Evolutionary conservation across 2,113 vertebrate species (phyloP), one percentile per base, ranked within the genome.

Genomic region (Petrocephalus zakoni): DNA sequence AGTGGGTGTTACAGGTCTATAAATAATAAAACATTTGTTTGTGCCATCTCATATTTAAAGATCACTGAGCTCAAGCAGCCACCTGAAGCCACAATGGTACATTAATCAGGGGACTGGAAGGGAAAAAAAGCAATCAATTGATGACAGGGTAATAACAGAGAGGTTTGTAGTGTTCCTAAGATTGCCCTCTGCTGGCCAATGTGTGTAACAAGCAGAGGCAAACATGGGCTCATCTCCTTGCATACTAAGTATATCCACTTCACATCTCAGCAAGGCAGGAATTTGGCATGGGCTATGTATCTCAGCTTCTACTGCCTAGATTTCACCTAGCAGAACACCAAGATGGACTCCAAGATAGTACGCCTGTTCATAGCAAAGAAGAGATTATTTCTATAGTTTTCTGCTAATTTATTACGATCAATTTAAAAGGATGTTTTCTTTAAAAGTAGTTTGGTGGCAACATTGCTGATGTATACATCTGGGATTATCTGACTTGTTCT

Each of bases 201-300:
- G 91, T 90, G 94, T 91, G 91, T 87, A 89, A 89, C 87, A 90
- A 91, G 91, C 90, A 87, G 89, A 89, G 88, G 88, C 89, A 88
- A 94, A 92, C 92, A 92, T 93, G 61, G 61, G 61, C 94, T 93
- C 91, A 89, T 89, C 85, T 89, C 89, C 90, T 89, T 90, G 92
- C 91, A 92, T 93, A 93, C 90, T 19, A 68, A 93, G 88, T 92
- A 91, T 91, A 89, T 90, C 92, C 91, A 93, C 89, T 92, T 91
- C 93, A 92, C 94, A 93, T 94, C 94, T 92, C 88, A 88, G 51
- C 52, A 75, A 81, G 68, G 88, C 91, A 90, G 92, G 85, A 93
- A 93, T 93, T 93, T 92, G 91, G 87, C 90, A 86, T 37, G 85
- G 78, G 87, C 86, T 85, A 85, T 29, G 55, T 81, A 91, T 88